A percentile compares a stretch with the other conserved stretches of the same genome.
These are phyloP conservation scores for Volucella bombylans DNA, from an alignment of 2,888 invertebrate species.

Conservation along the genomic window DNA sequence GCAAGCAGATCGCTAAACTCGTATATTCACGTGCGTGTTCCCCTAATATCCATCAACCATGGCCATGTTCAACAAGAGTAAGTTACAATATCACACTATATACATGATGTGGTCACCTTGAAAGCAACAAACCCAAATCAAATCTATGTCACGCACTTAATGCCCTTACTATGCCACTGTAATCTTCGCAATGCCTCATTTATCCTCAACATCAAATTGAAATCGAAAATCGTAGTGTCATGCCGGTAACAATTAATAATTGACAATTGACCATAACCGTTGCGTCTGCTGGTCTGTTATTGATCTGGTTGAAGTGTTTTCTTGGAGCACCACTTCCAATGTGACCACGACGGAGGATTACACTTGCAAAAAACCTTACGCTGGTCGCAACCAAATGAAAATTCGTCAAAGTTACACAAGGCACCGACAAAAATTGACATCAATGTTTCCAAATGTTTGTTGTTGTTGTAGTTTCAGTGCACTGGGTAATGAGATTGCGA, in stretches of 20 bases:
- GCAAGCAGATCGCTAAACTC: background rate
- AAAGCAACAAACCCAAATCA: constrained; percentile 15
- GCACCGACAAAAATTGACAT: constrained; percentile 45
- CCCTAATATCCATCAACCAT: constrained; percentile 12
- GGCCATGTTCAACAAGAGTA: constrained; percentile 5
- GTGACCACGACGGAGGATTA: constrained; percentile 52
- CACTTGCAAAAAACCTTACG: constrained; percentile 31
- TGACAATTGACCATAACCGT: constrained; percentile 36
- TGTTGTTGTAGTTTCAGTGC: constrained; percentile 39
- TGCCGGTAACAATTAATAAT: too few species aligned
- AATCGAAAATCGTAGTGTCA: constrained; percentile 4
- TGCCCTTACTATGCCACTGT: constrained; percentile 13
- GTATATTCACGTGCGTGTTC: background rate
- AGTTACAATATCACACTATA: background rate
- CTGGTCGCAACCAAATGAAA: constrained; percentile 5
- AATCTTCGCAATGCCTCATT: constrained; percentile 46
- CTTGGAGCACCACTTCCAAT: constrained; percentile 38
- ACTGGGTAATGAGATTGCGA: constrained; percentile 44
- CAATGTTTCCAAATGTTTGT: constrained; percentile 43
- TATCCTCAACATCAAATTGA: constrained; percentile 50
- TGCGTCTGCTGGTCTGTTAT: constrained; percentile 36
- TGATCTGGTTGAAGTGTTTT: constrained; percentile 51
- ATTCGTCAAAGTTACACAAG: constrained; percentile 54
- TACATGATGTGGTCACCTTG: constrained; percentile 46
- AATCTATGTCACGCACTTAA: constrained; percentile 44